Conservation (phyloP, 2,888 invertebrate species). For the Exocentrus adspersus region DNA sequence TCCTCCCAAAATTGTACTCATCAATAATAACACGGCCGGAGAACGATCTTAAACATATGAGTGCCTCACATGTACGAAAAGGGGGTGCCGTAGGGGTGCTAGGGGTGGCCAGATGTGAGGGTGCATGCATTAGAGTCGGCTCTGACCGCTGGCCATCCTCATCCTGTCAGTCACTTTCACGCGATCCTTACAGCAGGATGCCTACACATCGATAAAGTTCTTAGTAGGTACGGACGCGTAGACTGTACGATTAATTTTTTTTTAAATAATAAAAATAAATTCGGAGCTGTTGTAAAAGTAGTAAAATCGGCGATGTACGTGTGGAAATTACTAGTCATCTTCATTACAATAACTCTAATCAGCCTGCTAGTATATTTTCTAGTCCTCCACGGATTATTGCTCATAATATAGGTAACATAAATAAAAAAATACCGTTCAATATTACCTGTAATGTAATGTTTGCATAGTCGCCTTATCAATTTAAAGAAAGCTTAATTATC, state of each 20-base stretch:
- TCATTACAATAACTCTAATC: slow-evolving; percentile 52
- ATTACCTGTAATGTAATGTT: slow-evolving; percentile 40
- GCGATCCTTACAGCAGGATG: slow-evolving; percentile 33
- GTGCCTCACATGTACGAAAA: background rate
- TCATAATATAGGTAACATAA: slow-evolving; percentile 46
- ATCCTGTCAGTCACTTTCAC: slow-evolving; percentile 54
- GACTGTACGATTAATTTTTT: no score
- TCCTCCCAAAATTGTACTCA: background rate
- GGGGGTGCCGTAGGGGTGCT: slow-evolving; percentile 18
- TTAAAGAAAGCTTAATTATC: slow-evolving; percentile 58
- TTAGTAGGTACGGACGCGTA: slow-evolving; percentile 29
- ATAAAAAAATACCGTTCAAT: slow-evolving; percentile 10
- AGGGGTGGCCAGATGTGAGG: slow-evolving; percentile 50
- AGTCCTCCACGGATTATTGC: slow-evolving; percentile 50
- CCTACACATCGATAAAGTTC: background rate
- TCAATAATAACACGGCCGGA: background rate
- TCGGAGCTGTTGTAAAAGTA: no score
- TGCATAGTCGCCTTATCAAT: slow-evolving; percentile 54
- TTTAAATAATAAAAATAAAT: no score
- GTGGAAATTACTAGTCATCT: slow-evolving; percentile 35
- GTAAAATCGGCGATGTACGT: slow-evolving; percentile 25
- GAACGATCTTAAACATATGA: slow-evolving; percentile 17
- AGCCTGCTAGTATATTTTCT: slow-evolving; percentile 55
- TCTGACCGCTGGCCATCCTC: slow-evolving; percentile 60
- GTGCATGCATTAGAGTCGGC: slow-evolving; percentile 62